Percentiles rank a stretch among this genome's conserved stretches.
phyloP scores from a whole-genome alignment of 2,888 invertebrate species.

The Melitaea athalia region DNA sequence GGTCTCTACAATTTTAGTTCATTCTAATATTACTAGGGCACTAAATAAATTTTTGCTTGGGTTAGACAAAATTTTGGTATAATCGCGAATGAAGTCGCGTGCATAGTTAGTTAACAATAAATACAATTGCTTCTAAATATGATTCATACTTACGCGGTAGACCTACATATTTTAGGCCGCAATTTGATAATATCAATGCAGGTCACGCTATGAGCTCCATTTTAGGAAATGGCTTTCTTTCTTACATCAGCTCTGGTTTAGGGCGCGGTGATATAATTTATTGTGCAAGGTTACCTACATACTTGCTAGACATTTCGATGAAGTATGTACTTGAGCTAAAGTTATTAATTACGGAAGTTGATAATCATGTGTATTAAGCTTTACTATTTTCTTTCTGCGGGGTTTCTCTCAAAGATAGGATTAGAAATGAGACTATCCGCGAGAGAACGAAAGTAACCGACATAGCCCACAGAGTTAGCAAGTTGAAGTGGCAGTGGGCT shows the following conservation, averaged over 20 bases:
- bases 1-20: too few species aligned
- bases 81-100: not conserved
- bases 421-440: too few species aligned
- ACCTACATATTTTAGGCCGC: slow-evolving; percentile 45
- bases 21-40: too few species aligned
- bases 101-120: not conserved
- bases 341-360: too few species aligned
- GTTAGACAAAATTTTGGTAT: too few species aligned
- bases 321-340: not conserved
- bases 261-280: slow-evolving; percentile 61
- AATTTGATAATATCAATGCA: slow-evolving; percentile 55
- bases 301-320: not conserved
- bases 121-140: slow-evolving; percentile 1
- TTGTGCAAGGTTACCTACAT: slow-evolving; percentile 24
- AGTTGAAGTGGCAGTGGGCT: too few species aligned
- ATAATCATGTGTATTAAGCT: too few species aligned
- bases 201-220: slow-evolving; percentile 56
- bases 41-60: too few species aligned
- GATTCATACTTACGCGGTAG: slow-evolving; percentile 13
- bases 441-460: too few species aligned
- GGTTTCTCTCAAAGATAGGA: too few species aligned
- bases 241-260: slow-evolving; percentile 63
- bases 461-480: too few species aligned
- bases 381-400: too few species aligned
- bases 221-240: slow-evolving; percentile 76